phyloP scores from a whole-genome alignment of 1,140 invertebrate species.

The Neelides sp. region DNA sequence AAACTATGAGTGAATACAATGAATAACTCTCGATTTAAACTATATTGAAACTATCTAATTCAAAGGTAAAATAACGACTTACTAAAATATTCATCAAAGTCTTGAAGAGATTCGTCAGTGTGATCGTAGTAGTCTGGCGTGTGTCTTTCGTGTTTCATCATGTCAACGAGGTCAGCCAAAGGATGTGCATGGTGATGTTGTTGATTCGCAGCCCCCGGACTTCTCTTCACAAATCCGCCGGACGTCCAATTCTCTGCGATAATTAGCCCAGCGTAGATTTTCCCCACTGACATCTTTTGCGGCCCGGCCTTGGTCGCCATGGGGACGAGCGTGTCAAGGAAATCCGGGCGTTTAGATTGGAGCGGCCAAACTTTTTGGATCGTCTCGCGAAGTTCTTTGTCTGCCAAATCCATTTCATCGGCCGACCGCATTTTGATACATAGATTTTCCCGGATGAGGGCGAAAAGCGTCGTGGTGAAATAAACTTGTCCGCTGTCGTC shows the following conservation, averaged over 20 bases:
- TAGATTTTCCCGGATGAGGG: slow-evolving; percentile 16
- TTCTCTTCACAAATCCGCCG: too few species aligned
- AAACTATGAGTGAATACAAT: too few species aligned
- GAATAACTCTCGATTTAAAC: too few species aligned
- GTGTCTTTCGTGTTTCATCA: too few species aligned
- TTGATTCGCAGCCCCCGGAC: too few species aligned
- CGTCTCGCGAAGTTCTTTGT: slow-evolving; percentile 6
- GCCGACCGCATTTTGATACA: slow-evolving; percentile 17
- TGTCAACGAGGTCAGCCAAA: too few species aligned
- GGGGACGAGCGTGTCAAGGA: not conserved
- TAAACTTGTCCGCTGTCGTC: slow-evolving; percentile 47
- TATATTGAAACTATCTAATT: too few species aligned
- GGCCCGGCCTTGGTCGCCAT: not conserved
- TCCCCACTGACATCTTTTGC: not conserved
- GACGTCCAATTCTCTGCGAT: not conserved
- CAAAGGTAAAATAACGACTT: too few species aligned
- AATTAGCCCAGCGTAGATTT: not conserved
- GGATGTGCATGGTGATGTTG: too few species aligned
- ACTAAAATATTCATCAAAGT: too few species aligned
- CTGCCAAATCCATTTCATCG: slow-evolving; percentile 22
- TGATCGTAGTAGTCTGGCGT: too few species aligned
- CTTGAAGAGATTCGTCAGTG: too few species aligned
- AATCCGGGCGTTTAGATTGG: not conserved
- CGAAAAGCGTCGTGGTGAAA: slow-evolving; percentile 49
- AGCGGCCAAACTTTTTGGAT: not conserved